A percentile compares a stretch with the other conserved stretches of the same genome.
Evolutionary conservation across 2,113 vertebrate species (phyloP).

Genomic region (Casuarius casuarius): DNA sequence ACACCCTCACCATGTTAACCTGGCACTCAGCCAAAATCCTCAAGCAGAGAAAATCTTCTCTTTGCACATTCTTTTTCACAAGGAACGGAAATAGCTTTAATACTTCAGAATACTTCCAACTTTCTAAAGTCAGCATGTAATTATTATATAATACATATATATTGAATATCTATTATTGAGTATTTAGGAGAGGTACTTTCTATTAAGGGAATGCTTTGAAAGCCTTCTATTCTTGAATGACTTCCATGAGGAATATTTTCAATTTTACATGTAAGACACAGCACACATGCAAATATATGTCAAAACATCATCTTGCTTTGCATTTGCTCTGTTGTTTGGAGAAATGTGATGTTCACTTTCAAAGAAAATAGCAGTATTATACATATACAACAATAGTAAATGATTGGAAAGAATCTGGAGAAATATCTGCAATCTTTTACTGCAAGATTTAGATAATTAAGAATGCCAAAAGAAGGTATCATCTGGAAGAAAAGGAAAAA

Average conservation of each 20-base stretch:
- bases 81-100: background rate
- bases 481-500: background rate
- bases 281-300: background rate
- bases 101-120: background rate
- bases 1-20: background rate
- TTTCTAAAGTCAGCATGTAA: background rate
- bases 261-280: background rate
- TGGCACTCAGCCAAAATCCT: background rate
- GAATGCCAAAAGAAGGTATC: background rate
- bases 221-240: background rate
- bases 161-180: background rate
- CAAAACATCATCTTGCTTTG: background rate
- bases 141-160: background rate
- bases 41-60: background rate
- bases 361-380: background rate
- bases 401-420: background rate
- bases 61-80: background rate
- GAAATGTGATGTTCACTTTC: background rate
- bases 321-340: background rate
- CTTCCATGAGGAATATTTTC: background rate
- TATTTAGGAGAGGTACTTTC: background rate
- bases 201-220: background rate
- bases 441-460: background rate
- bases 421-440: background rate
- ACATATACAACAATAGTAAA: background rate